These are phyloP conservation scores for Gymnothorax reevesii DNA, from an alignment of 2,797 vertebrate species.

Conservation along the genomic window DNA sequence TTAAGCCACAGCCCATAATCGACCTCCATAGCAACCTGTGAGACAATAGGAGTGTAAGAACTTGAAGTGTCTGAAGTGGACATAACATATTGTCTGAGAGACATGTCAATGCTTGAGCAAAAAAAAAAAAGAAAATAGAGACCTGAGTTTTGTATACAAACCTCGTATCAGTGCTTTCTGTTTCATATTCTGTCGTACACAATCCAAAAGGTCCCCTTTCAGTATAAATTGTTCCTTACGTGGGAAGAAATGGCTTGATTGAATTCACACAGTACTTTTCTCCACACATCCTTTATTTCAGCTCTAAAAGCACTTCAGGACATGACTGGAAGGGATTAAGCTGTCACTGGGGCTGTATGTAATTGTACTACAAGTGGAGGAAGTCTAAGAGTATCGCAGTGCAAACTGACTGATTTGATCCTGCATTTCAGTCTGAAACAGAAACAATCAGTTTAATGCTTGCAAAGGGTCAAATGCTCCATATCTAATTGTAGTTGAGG, in stretches of 20 bases:
- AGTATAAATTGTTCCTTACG: constrained; percentile 21
- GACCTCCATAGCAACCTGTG: constrained; percentile 55
- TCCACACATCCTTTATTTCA: constrained; percentile 5
- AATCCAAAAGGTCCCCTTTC: constrained; percentile 20
- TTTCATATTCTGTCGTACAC: constrained; percentile 19
- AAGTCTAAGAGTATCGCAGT: not conserved
- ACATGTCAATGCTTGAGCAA: not conserved
- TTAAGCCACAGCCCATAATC: constrained; percentile 51
- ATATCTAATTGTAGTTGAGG: not conserved
- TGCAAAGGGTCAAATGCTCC: not conserved
- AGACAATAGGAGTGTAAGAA: constrained; percentile 47
- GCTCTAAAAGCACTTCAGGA: constrained; percentile 25
- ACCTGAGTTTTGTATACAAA: constrained; percentile 13
- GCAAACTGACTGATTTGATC: constrained; percentile 18
- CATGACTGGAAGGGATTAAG: constrained; percentile 18
- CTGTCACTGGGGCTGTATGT: constrained; percentile 9
- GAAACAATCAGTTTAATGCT: not conserved
- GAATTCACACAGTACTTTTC: constrained; percentile 10
- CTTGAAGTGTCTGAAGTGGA: constrained; percentile 11
- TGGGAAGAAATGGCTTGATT: constrained; percentile 5
- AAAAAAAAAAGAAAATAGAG: constrained; percentile 8
- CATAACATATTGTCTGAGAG: not conserved
- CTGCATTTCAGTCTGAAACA: not conserved
- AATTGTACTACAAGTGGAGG: constrained; percentile 9
- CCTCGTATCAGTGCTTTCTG: not conserved